Conservation (phyloP, 2,888 invertebrate species). For the Caenorhabditis sp. region DNA sequence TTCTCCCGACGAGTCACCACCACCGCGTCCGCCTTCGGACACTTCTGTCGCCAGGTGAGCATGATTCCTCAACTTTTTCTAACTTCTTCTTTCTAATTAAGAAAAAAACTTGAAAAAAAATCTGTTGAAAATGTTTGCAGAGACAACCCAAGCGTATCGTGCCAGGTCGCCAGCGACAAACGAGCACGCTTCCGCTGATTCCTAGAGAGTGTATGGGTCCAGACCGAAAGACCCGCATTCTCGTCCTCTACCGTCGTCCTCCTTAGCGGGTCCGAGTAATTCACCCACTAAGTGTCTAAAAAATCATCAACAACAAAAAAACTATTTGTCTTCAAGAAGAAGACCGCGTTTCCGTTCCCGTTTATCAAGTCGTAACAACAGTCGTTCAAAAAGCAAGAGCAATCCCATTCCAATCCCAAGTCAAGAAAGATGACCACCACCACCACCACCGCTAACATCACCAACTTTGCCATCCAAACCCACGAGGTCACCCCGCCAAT, state of each 20-base stretch:
- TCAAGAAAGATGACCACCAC: background rate
- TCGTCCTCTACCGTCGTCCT: constrained; percentile 80
- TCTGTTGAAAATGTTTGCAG: constrained; percentile 37
- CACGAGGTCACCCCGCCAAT: constrained; percentile 55
- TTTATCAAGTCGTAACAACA: constrained; percentile 1
- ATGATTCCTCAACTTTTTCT: too few species aligned
- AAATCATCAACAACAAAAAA: background rate
- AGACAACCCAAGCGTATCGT: constrained; percentile 47
- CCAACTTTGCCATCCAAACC: constrained; percentile 54
- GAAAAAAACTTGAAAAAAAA: too few species aligned
- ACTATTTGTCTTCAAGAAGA: background rate
- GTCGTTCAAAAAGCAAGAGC: background rate
- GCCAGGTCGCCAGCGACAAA: constrained; percentile 38
- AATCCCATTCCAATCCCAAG: too few species aligned
- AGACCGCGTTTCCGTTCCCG: constrained; percentile 13
- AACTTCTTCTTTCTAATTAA: too few species aligned
- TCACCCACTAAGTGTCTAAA: constrained; percentile 10
- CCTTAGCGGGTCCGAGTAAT: constrained; percentile 77
- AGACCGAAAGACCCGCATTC: constrained; percentile 75
- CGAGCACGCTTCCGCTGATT: constrained; percentile 44
- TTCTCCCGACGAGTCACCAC: constrained; percentile 69
- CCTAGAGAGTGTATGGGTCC: constrained; percentile 70
- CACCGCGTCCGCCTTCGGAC: constrained; percentile 67
- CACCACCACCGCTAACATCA: constrained; percentile 6
- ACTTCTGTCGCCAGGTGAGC: constrained; percentile 45